Evolutionary conservation across 2,888 invertebrate genomes (phyloP), one percentile per base, ranked within the genome.

Genomic region (Itoplectis maculator): DNA sequence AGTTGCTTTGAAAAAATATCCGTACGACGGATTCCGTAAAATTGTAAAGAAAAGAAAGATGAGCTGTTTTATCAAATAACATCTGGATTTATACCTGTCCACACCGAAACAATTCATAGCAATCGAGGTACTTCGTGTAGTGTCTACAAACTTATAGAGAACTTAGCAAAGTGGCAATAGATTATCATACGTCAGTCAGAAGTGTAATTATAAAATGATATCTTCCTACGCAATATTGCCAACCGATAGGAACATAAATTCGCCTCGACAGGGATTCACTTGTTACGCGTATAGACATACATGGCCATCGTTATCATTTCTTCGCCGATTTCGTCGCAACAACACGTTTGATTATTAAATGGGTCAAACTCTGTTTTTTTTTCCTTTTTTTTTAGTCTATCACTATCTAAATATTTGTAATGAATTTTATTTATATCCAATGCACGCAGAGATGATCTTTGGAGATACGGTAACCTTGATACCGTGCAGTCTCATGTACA

Each of bases 351-450:
- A 82, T 78, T 82, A 82, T 82, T 47, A 75, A 79, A 69, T 23
- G 20, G 54, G 54, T 47, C 69, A 59, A 40, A 70, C 61, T 45
- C 51, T 69, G 54, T 82, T 37, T 79, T 79, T 66, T 78, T 63
- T 56, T 29, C 63, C n/a, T 68, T 87, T 81, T 76, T 69, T 68
- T 79, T 85, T 84, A 82, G 68, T 82, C 74, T 82, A 76, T 82
- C 83, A 81, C 73, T 85, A 84, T 72, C 84, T 77, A 72, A 83
- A 86, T 82, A 86, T 86, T 86, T 83, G 79, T 82, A 68, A 73
- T 42, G 70, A 75, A 83, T 83, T 82, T 84, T 69, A 85, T 87
- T 87, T 86, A 73, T 83, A 79, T 83, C 76, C 77, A 72, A 79
- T 80, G 68, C 78, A 79, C 61, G 37, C 74, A 63, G 59, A 76